Base-by-base conservation (phyloP, 2,888 invertebrate species). In the Fabriciana adippe region DNA sequence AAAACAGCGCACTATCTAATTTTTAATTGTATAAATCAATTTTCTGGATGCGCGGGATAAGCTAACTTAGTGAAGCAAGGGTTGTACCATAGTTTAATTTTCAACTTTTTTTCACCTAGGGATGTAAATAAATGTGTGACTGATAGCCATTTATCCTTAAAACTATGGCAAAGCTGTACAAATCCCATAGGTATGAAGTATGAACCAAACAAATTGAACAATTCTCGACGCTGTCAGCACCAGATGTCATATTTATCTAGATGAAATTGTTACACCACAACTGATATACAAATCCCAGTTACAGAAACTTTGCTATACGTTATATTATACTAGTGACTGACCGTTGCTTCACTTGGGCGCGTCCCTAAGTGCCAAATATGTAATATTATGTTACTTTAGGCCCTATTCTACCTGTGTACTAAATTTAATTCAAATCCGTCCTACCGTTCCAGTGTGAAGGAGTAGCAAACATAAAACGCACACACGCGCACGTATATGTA, bases 241-340 rank as follows among this genome's bases (percentile, higher is more conserved):
- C 59, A 53, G 18, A 63, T 63, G 47, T 26, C 57, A 18, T 45
- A 65, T 65, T 59, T 59, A 53, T 65, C 53, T 59, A 54, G 56
- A 48, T 64, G 55, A 48, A 41, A 14, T 26, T 47, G 57, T 65
- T 56, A 57, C 35, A 61, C 41, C 41, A 16, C 8, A 41, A 61
- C 41, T 53, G 53, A 61, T 53, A 41, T 35, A 41, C 15, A 18
- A 57, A 45, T 41, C 0, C 47, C 35, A 41, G 35, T 11, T 41
- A 11, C 35, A 41, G 11, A 41, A 41, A 26, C 50, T 14, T 50
- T 48, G 16, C 50, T 50, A 50, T 16, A 26, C 14, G 21, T 15
- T 50, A 6, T 35, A 35, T 8, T 35, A 35, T 35, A 35, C 35
- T 35, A 35, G 35, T 6, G 35, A 6, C 35, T 6, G 6, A 1